Conservation (phyloP, 53 echinoderm and acorn worm species). For the Luidia sarsii region DNA sequence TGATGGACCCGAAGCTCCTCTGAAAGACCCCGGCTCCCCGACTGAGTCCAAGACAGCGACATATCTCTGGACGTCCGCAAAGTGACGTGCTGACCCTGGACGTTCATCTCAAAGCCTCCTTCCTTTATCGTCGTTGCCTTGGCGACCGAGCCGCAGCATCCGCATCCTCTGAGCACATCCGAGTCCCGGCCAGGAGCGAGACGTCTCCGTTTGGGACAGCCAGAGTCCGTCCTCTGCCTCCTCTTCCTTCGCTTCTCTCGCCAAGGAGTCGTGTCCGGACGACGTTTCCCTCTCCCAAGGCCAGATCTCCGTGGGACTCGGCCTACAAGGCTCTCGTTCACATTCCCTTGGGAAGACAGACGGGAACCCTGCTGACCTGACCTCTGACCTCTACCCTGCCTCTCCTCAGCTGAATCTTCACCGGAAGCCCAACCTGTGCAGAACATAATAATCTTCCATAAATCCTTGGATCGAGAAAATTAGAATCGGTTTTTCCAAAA, state of each 20-base stretch:
- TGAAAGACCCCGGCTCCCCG: not conserved
- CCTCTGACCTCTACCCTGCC: slow-evolving; percentile 19
- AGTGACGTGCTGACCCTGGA: not conserved
- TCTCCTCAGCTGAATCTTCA: slow-evolving; percentile 34
- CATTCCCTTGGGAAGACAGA: not conserved
- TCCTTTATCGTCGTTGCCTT: too few species aligned
- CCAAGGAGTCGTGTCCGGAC: not conserved
- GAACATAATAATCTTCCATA: too few species aligned
- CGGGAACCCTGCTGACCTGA: not conserved
- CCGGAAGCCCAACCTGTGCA: slow-evolving; percentile 24
- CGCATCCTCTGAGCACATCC: not conserved
- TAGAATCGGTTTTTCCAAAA: too few species aligned
- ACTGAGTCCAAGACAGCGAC: not conserved
- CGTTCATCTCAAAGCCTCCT: not conserved
- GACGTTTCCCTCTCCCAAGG: not conserved
- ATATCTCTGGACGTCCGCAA: not conserved
- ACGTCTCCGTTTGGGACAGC: not conserved
- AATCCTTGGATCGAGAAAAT: too few species aligned
- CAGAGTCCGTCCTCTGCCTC: not conserved
- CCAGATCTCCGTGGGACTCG: not conserved
- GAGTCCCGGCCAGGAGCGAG: not conserved
- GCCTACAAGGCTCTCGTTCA: too few species aligned
- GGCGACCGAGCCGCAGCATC: not conserved
- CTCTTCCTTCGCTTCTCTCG: not conserved
- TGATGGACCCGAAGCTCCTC: not conserved